These are phyloP conservation scores for Oscheius sp. DNA, from an alignment of 2,888 invertebrate species.

Conservation along the genomic window DNA sequence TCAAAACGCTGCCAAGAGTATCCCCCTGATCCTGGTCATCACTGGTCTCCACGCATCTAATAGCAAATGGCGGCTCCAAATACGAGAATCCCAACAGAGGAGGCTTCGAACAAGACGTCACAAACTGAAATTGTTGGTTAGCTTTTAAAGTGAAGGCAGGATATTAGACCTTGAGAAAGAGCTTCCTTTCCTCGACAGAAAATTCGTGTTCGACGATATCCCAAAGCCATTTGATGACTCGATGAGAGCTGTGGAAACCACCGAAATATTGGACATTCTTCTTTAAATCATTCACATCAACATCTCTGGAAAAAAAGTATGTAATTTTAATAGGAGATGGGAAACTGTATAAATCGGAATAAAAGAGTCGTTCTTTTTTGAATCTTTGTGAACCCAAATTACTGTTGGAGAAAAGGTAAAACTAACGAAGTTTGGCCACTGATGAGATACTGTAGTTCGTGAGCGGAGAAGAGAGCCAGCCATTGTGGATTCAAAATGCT, in stretches of 20 bases:
- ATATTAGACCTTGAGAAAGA: conserved; percentile 82
- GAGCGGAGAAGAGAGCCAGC: conserved; percentile 91
- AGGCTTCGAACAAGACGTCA: conserved; percentile 95
- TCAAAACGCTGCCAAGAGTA: conserved; percentile 87
- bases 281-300: conserved; percentile 88
- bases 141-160: neutral
- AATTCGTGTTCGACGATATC: conserved; percentile 95
- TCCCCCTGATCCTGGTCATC: conserved; percentile 82
- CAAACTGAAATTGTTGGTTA: conserved; percentile 94
- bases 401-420: neutral
- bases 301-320: conserved; percentile 80
- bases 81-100: conserved; percentile 96
- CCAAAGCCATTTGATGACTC: conserved; percentile 96
- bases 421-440: conserved; percentile 74
- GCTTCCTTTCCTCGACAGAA: conserved; percentile 85
- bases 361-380: neutral
- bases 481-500: conserved; percentile 82
- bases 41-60: conserved; percentile 97
- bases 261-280: conserved; percentile 97
- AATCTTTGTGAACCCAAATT: neutral
- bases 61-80: conserved; percentile 92
- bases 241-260: conserved; percentile 92
- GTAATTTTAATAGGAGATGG: neutral
- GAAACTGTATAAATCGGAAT: no score
- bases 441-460: conserved; percentile 93